Base-by-base conservation (phyloP, 1,140 invertebrate genomes). In the Cyclargus thomasi region DNA sequence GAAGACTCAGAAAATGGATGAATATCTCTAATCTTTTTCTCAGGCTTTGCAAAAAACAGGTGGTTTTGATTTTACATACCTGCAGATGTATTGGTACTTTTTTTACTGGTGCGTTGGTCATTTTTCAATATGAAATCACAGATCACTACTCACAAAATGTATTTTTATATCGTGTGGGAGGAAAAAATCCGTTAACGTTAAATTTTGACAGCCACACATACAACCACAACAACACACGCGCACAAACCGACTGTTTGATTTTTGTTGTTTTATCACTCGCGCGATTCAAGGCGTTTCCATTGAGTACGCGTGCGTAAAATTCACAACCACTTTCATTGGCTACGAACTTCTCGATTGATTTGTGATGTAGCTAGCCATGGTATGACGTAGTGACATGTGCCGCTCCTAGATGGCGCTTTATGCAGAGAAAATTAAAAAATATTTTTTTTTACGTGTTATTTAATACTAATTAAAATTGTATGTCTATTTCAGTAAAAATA, bases 1-100 rank as follows among this genome's bases (percentile, higher is more conserved):
- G 14, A 14, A 47, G 39, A 2, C 14, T 47, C 14, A 47, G 39
- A 4, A 47, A 8, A 14, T 47, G 6, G 11, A 47, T 14, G 14
- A 14, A 11, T 59, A 20, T 20, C 21, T 21, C 18, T n/a, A 2
- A 20, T 59, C 7, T 5, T 55, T 57, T 59, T 59, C 5, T 20
- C 3, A 21, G 18, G 18, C 17, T 59, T 8, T 29, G 78, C 76
- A 79, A 59, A 59, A 75, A 83, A 83, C 80, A 85, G 76, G 79
- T 79, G 55, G 20, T 20, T 20, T 17, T n/a, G 20, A 59, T 59
- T 59, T 59, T 59, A 11, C 92, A 91, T 91, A 97, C 96, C 94
- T 98, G 97, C 78, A 98, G 92, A 91, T 98, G 97, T 87, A 98
- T 97, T 39, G 97, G 97, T 63, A 98, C 96, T 91, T 98, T 98